These are phyloP conservation scores for Lissonota sp. DNA, from an alignment of 2,888 invertebrate species.

Conservation along the genomic window DNA sequence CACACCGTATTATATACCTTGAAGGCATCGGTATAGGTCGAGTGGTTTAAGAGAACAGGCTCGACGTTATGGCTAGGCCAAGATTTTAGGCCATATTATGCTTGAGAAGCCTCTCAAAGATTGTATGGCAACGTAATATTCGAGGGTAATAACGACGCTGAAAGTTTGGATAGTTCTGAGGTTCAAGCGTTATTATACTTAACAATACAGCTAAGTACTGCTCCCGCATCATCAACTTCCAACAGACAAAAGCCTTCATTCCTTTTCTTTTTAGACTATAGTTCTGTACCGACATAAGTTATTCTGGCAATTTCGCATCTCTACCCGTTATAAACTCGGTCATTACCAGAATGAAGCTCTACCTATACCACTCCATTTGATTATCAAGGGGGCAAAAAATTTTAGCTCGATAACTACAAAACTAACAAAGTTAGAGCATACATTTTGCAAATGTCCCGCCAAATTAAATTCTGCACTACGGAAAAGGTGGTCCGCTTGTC, in stretches of 20 bases:
- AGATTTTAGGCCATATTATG: constrained; percentile 41
- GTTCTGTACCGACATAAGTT: no score
- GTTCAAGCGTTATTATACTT: constrained; percentile 19
- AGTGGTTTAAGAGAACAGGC: constrained; percentile 6
- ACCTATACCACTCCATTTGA: no score
- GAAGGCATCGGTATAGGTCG: constrained; percentile 24
- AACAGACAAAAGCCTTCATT: neutral
- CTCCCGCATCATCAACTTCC: constrained; percentile 30
- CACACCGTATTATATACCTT: constrained; percentile 4
- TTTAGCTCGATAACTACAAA: no score
- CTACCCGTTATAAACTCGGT: no score
- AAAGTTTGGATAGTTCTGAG: constrained; percentile 25
- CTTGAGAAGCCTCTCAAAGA: neutral
- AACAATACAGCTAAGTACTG: neutral
- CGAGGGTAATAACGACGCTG: constrained; percentile 34
- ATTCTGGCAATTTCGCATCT: no score
- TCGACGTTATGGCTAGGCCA: constrained; percentile 26
- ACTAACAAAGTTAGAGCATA: no score
- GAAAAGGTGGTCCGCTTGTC: no score
- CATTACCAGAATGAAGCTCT: no score
- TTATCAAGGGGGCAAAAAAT: no score
- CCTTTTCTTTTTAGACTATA: no score
- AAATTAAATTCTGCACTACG: no score
- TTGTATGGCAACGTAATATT: constrained; percentile 23
- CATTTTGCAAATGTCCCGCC: no score